These are phyloP conservation scores for Myodes glareolus DNA, from an alignment of 2,113 vertebrate genomes.

Conservation along the genomic window DNA sequence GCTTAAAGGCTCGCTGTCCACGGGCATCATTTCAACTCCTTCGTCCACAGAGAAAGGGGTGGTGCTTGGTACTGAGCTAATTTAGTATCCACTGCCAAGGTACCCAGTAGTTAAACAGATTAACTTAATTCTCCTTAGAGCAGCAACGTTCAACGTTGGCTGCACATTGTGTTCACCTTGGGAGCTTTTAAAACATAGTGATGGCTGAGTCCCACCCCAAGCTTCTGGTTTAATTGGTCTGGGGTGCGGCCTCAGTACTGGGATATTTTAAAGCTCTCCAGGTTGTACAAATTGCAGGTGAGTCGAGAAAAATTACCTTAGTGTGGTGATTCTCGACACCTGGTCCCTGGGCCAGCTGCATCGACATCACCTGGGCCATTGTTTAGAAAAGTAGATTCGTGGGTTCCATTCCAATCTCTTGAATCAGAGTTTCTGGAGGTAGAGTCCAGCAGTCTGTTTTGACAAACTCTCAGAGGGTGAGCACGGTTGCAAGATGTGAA, in stretches of 20 bases:
- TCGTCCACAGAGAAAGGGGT: constrained; percentile 53
- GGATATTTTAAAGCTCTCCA: constrained; percentile 49
- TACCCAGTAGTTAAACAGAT: constrained; percentile 73
- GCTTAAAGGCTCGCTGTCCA: background rate
- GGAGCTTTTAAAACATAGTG: constrained; percentile 70
- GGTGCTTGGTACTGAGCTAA: constrained; percentile 40
- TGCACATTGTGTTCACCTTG: constrained; percentile 73
- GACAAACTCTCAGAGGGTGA: background rate
- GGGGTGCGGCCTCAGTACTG: background rate
- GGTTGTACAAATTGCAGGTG: background rate
- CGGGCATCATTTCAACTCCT: background rate
- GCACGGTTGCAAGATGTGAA: accelerated
- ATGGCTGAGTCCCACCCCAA: constrained; percentile 71
- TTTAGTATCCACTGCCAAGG: constrained; percentile 72
- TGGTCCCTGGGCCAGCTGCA: background rate
- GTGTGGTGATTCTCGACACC: background rate
- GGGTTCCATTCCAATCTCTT: background rate
- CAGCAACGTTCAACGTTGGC: constrained; percentile 72
- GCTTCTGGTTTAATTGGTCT: constrained; percentile 73
- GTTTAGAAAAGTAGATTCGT: background rate
- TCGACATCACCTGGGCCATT: background rate
- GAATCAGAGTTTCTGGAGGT: background rate
- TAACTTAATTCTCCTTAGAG: constrained; percentile 76
- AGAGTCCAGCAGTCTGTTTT: background rate
- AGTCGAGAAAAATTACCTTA: background rate